Evolutionary conservation across 2,113 vertebrate genomes (phyloP), one percentile per base, ranked within the genome.

Genomic region (Copsychus sechellarum): DNA sequence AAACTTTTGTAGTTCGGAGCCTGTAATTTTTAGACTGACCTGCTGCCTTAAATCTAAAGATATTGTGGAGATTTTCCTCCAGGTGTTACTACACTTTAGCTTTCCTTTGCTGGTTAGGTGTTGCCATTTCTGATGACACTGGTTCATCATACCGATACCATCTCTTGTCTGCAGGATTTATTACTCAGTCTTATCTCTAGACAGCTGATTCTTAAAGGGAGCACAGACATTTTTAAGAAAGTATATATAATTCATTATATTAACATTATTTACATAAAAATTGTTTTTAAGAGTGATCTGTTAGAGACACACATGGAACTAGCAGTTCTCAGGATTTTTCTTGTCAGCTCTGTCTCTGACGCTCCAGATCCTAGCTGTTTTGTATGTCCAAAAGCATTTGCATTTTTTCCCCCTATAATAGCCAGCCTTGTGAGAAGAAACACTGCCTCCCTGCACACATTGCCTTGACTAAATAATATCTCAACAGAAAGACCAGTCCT

Each of bases 191-290:
- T 86, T 77, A 86, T 62, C 43, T 86, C 43, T 54, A 70, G 43
- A 73, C 28, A 90, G 53, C 28, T 74, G 34, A 88, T 61, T 90
- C 48, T 81, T 85, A 84, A 73, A 88, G 60, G 57, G 38, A 93
- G 54, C 54, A 82, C 17, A 72, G 1, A 1, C 3, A 24, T 74
- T 71, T 93, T 88, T 3, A 81, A 88, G 72, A 65, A 83, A 88
- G 38, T 31, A 48, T 31, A 38, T 34, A 36, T n/a, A 48, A 93
- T n/a, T 67, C 13, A 86, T 78, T 67, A 65, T 67, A 86, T 45
- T 69, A 57, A 48, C 10, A 61, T 56, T 74, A 72, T 81, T 93
- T 57, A 47, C 28, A 83, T 31, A 25, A 88, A 65, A 86, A 66
- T 47, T 72, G 22, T 20, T 73, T 87, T 83, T 40, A 66, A 77